Evolutionary conservation across 2,113 vertebrate species (phyloP), one percentile per base, ranked within the genome.

Genomic region (Orthochromis malagaraziensis): DNA sequence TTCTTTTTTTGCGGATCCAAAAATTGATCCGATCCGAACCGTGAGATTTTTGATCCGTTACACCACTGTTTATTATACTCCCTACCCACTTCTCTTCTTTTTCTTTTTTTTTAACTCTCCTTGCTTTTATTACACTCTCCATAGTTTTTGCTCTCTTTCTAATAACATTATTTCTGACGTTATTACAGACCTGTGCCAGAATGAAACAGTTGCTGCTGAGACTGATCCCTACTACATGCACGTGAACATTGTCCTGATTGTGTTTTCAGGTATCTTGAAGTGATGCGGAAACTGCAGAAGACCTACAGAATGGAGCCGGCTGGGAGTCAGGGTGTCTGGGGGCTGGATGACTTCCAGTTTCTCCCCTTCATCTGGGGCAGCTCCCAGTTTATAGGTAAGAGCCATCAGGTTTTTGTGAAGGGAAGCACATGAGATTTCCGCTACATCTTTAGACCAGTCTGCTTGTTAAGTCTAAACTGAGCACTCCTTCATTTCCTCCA

Each of bases 321-420:
- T 1, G 98, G 98, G 68, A 99, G 98, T 95, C 99, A 99, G 93
- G 99, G 99, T 0, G 98, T 99, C 82, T 99, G 98, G 98, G 98
- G 98, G 83, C 97, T 99, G 86, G 98, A 99, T 4, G 98, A 99
- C 94, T 99, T 99, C 94, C 99, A 99, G 49, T 99, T 99, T 65
- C 96, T 99, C 14, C 99, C 99, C 87, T 99, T 99, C 95, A 98
- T 99, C 89, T 99, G 98, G 98, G 98, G 98, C 88, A 99, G 98
- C 84, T 97, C 98, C 3, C 98, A 99, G 93, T 97, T 99, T 70
- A 92, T 99, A 97, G 95, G 95, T 95, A 81, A 90, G 89, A 85
- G 16, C 9, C 6, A 45, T 19, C 26, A n/a, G 42, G 24, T 77
- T 47, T 19, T 19, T 49, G 16, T 77, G 70, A 6, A 49, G 24